phyloP scores from a whole-genome alignment of 2,113 vertebrate species.

The Tragelaphus buxtoni region DNA sequence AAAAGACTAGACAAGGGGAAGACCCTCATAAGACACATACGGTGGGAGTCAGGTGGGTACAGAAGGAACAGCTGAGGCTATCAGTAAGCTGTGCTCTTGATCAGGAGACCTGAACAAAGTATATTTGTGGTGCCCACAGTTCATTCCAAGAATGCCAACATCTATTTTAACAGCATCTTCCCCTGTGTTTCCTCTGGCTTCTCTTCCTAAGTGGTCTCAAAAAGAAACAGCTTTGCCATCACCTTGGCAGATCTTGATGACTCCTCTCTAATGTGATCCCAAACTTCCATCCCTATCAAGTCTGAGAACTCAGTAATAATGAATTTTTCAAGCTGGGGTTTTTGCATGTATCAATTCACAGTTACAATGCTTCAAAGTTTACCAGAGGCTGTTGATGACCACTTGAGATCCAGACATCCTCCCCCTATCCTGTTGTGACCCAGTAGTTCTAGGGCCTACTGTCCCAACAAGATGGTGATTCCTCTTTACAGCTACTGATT shows the following conservation, averaged over 20 bases:
- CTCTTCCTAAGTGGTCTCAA: not conserved
- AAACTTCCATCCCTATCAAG: not conserved
- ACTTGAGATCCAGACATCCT: not conserved
- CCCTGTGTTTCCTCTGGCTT: not conserved
- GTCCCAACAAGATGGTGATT: not conserved
- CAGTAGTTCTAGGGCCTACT: not conserved
- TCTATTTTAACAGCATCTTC: not conserved
- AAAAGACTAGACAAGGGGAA: not conserved
- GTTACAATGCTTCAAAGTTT: not conserved
- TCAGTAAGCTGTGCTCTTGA: not conserved
- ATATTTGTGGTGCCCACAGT: not conserved
- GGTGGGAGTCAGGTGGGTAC: accelerated
- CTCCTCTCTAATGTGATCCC: not conserved
- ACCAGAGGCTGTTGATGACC: not conserved
- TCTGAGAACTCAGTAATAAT: not conserved
- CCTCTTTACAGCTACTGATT: not conserved
- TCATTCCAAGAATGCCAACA: not conserved
- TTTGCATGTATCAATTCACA: not conserved
- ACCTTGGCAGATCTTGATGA: not conserved
- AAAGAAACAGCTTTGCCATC: not conserved
- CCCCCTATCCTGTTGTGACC: not conserved
- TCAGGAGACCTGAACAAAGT: not conserved
- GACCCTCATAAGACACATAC: not conserved
- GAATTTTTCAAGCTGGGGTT: not conserved
- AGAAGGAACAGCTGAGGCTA: not conserved